Conservation (phyloP, 2,113 vertebrate genomes). For the Otocyon megalotis region DNA sequence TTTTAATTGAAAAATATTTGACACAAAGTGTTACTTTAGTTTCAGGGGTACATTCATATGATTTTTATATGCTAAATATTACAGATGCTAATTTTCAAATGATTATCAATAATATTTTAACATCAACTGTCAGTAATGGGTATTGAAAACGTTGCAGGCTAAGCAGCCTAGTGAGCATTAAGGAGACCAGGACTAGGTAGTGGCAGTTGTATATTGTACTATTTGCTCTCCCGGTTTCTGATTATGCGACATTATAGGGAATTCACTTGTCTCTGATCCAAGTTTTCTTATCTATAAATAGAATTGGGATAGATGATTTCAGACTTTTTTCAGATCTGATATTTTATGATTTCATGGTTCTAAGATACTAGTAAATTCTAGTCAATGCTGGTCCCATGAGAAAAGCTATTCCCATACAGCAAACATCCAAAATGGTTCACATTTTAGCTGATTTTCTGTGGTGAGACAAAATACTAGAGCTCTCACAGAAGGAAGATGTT, state of each 20-base stretch:
- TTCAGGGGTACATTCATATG: neutral
- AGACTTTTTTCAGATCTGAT: neutral
- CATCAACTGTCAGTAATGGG: neutral
- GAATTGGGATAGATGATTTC: neutral
- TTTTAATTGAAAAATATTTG: neutral
- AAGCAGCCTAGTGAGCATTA: neutral
- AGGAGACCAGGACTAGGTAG: neutral
- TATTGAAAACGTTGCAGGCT: neutral
- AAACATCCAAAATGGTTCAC: neutral
- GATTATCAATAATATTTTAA: neutral
- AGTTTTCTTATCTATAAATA: neutral
- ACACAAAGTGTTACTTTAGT: neutral
- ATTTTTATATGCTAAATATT: constrained; percentile 6
- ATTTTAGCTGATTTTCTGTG: constrained; percentile 27
- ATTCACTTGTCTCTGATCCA: neutral
- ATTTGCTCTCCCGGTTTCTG: neutral
- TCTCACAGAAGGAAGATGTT: neutral
- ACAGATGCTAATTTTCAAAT: neutral
- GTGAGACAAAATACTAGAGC: neutral
- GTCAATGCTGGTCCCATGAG: neutral
- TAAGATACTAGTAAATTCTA: neutral
- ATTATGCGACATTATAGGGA: neutral
- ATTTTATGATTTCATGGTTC: neutral
- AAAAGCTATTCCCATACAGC: neutral
- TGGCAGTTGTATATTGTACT: fast-evolving